Base-by-base conservation (phyloP, 2,797 vertebrate genomes). In the Serranus cabrilla region DNA sequence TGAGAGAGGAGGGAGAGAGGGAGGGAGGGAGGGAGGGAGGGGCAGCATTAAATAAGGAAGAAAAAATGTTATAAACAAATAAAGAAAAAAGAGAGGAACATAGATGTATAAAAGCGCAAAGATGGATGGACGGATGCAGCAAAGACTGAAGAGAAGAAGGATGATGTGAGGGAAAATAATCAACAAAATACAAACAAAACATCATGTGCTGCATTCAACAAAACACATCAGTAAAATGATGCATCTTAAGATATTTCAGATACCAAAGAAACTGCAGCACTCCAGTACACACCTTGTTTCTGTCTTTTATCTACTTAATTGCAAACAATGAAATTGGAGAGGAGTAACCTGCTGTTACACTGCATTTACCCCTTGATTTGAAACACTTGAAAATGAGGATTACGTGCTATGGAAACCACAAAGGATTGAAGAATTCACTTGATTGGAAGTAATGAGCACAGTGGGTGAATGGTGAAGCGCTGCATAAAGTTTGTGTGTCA, bases 1-100 rank as follows among this genome's bases (percentile, higher is more conserved):
- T 25, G 60, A 63, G n/a, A 46, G 40, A 45, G n/a, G n/a, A n/a
- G n/a, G n/a, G n/a, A n/a, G n/a, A n/a, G 47, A 18, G 10, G 42
- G 46, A 37, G 46, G 43, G 40, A n/a, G n/a, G n/a, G n/a, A n/a
- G n/a, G 16, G 47, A 18, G 10, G 42, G 46, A 37, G 46, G 43
- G 40, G 27, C 16, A 9, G 51, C 7, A 23, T 46, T 21, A 58
- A 62, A 56, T 5, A 27, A 27, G 52, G 16, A 51, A 50, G 17
- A 62, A 50, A 60, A 77, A 47, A 67, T 34, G 34, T 34, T 40
- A 27, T 27, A 64, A 34, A 56, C 17, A 42, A 55, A 69, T 23
- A 56, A 27, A 16, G 8, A 69, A 31, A 49, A 64, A 34, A 34
- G 10, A 64, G 51, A 52, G n/a, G n/a, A 17, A 49, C 20, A 64